Base-by-base conservation (phyloP, 2,888 invertebrate genomes). In the Microplitis deprimator region DNA sequence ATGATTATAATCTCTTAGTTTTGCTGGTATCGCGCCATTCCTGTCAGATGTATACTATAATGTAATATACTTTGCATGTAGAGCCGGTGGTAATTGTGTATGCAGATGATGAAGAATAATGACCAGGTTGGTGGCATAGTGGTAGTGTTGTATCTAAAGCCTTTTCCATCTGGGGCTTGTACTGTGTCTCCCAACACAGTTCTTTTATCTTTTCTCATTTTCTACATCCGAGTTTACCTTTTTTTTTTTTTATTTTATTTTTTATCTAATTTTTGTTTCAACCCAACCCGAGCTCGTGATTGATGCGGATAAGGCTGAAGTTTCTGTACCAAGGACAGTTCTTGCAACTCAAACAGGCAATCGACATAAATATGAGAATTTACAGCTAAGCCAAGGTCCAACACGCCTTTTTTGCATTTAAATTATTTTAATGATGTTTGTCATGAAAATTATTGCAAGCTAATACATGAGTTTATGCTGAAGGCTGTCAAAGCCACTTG, bases 1-100 rank as follows among this genome's bases (percentile, higher is more conserved):
- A 13, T 13, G 50, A 50, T 50, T 73, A 41, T 70, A 67, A 79
- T 73, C 65, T 76, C 71, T 80, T 81, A 82, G 79, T 80, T 71
- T 77, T 77, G 75, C 81, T 81, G 81, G 81, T 81, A 79, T 76
- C 29, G 4, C 29, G 68, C 10, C 67, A 41, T 71, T 68, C 6
- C 29, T 61, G 13, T 70, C 76, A 13, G 50, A 50, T 13, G 29
- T 29, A 50, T 50, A 50, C 10, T 17, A 62, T 62, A 62, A 62
- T 62, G 20, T 62, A 62, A 62, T 62, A 62, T 8, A 62, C 17
- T 62, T 62, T 20, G 62, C 62, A 62, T 62, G 62, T 62, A 62
- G 13, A 62, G 1, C 20, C 39, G 40, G 73, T 40, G 17, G 71
- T 62, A 64, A 68, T 73, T 73, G 60, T 65, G 67, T 67, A 67